Evolutionary conservation across 2,797 vertebrate genomes (phyloP).

Genomic region (Scyliorhinus canicula): DNA sequence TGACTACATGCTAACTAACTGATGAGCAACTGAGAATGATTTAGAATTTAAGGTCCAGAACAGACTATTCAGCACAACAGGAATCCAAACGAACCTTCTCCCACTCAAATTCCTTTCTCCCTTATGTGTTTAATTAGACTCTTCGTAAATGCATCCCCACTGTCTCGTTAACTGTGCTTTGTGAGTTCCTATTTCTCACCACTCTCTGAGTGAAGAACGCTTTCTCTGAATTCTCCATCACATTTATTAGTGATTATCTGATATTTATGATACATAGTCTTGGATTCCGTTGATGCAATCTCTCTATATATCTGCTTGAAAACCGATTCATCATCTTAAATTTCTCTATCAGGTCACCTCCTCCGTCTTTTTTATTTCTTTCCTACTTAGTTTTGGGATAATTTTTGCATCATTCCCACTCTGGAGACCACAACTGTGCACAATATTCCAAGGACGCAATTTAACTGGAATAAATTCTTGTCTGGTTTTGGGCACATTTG

Average conservation of each 20-base stretch:
- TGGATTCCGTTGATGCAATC: not conserved
- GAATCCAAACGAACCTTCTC: not conserved
- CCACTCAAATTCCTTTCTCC: not conserved
- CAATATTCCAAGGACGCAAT: not conserved
- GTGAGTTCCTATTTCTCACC: not conserved
- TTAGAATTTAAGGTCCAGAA: not conserved
- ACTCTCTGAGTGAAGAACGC: not conserved
- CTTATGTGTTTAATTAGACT: not conserved
- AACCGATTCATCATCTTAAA: not conserved
- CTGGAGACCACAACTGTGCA: not conserved
- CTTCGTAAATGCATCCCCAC: not conserved
- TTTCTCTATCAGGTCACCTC: not conserved
- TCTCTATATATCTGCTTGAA: not conserved
- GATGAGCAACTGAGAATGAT: not conserved
- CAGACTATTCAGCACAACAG: not conserved
- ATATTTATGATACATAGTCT: not conserved
- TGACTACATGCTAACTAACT: not conserved
- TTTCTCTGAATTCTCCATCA: not conserved
- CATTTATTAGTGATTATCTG: not conserved
- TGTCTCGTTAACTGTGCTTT: not conserved
- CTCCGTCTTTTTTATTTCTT: not conserved
- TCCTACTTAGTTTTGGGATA: not conserved
- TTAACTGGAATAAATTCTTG: too few species aligned
- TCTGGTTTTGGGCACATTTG: too few species aligned
- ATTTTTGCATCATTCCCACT: not conserved